Conservation (phyloP, 2,797 vertebrate genomes). For the Muscicapa comitata region DNA sequence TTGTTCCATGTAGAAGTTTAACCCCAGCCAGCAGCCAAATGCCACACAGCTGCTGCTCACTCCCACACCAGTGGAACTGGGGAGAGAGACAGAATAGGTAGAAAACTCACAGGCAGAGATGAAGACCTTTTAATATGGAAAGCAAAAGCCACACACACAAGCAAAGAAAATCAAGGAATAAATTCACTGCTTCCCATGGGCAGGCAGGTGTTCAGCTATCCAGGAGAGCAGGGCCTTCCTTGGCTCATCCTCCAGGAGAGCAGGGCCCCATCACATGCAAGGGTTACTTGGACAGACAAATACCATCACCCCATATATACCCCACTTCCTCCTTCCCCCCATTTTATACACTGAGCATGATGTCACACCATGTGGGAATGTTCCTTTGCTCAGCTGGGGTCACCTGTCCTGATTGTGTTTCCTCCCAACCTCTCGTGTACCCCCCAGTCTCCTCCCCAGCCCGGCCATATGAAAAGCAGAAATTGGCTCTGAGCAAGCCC, state of each 20-base stretch:
- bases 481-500: background rate
- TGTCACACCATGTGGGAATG: background rate
- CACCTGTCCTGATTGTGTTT: background rate
- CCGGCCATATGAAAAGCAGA: fast-evolving
- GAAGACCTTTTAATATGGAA: background rate
- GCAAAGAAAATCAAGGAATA: background rate
- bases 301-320: too few species aligned
- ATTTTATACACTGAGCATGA: background rate
- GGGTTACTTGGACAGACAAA: background rate
- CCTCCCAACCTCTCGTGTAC: background rate
- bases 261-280: background rate
- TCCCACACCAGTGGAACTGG: background rate
- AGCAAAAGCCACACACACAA: background rate
- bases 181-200: background rate
- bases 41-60: background rate
- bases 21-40: background rate
- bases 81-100: background rate
- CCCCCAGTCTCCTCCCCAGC: fast-evolving
- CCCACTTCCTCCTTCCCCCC: background rate
- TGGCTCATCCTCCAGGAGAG: background rate
- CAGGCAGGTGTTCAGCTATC: background rate
- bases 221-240: background rate
- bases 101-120: background rate
- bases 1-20: background rate
- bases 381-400: background rate